Conservation (phyloP, 2,888 invertebrate species). For the Sussaba pulchella region DNA sequence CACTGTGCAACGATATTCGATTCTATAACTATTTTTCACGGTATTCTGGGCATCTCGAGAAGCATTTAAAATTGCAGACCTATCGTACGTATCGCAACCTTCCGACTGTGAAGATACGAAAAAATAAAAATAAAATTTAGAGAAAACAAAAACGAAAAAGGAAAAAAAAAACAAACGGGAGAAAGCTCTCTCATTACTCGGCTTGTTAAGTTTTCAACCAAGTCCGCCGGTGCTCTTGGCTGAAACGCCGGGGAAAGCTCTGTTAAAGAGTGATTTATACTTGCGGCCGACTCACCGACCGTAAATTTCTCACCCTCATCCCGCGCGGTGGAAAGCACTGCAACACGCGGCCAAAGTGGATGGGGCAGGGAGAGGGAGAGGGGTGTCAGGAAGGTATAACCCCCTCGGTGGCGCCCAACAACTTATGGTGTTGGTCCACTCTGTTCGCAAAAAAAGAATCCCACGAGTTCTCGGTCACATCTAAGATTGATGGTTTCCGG, state of each 20-base stretch:
- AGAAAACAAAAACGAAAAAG: not conserved
- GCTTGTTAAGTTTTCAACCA: conserved; percentile 81
- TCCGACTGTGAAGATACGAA: not conserved
- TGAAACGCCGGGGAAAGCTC: conserved; percentile 71
- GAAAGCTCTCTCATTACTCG: conserved; percentile 73
- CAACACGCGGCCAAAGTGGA: conserved; percentile 23
- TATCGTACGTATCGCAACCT: too few relatives aligned
- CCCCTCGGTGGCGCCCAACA: conserved; percentile 37
- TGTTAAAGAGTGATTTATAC: conserved; percentile 78
- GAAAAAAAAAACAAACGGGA: not conserved
- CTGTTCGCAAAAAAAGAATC: conserved; percentile 40
- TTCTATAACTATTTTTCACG: too few relatives aligned
- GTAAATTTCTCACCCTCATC: conserved; percentile 51
- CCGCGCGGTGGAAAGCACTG: conserved; percentile 39
- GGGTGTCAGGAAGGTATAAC: not conserved
- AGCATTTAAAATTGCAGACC: too few relatives aligned
- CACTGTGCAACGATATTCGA: too few relatives aligned
- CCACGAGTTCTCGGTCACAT: conserved; percentile 60
- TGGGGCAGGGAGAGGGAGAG: conserved; percentile 8
- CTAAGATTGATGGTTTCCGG: conserved; percentile 57
- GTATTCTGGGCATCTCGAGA: too few relatives aligned
- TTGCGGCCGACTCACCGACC: conserved; percentile 51
- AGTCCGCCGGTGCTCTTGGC: conserved; percentile 61
- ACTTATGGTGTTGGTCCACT: conserved; percentile 35
- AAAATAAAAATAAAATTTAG: not conserved